phyloP scores from a whole-genome alignment of 2,888 invertebrate species.

The Catocala nupta region DNA sequence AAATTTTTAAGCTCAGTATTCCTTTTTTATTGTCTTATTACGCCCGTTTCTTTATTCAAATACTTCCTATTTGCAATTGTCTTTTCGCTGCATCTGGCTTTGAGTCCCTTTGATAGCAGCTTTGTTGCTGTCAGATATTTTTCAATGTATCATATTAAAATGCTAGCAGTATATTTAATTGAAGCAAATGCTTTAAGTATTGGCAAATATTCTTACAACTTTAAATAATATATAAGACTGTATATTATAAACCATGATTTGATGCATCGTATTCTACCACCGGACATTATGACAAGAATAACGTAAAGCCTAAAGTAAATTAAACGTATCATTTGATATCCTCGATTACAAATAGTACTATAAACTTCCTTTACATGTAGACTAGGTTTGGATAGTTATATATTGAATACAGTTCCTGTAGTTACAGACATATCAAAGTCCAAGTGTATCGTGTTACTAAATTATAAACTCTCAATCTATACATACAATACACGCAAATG shows the following conservation, averaged over 20 bases:
- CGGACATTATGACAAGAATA: too few relatives aligned
- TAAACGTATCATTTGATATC: not conserved
- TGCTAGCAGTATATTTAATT: too few relatives aligned
- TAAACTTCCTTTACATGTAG: too few relatives aligned
- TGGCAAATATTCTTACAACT: too few relatives aligned
- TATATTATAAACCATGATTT: too few relatives aligned
- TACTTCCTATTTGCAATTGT: conserved; percentile 62
- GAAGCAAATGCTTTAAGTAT: too few relatives aligned
- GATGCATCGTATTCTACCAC: too few relatives aligned
- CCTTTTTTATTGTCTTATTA: conserved; percentile 54
- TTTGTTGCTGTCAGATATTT: conserved; percentile 7
- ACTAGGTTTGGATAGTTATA: not conserved
- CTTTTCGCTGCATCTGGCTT: conserved; percentile 40
- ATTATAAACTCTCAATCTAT: conserved; percentile 43
- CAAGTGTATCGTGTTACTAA: conserved; percentile 35
- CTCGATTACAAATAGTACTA: not conserved
- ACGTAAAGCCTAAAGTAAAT: too few relatives aligned
- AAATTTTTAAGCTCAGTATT: conserved; percentile 77
- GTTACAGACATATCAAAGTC: conserved; percentile 17
- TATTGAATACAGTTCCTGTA: conserved; percentile 14
- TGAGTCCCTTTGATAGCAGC: conserved; percentile 23
- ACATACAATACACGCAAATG: conserved; percentile 41
- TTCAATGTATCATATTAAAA: too few relatives aligned
- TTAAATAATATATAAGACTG: too few relatives aligned
- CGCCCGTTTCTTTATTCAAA: conserved; percentile 62